A percentile compares a stretch with the other conserved stretches of the same genome.
Conservation (phyloP, 2,113 vertebrate genomes). For the Xyrauchen texanus region DNA sequence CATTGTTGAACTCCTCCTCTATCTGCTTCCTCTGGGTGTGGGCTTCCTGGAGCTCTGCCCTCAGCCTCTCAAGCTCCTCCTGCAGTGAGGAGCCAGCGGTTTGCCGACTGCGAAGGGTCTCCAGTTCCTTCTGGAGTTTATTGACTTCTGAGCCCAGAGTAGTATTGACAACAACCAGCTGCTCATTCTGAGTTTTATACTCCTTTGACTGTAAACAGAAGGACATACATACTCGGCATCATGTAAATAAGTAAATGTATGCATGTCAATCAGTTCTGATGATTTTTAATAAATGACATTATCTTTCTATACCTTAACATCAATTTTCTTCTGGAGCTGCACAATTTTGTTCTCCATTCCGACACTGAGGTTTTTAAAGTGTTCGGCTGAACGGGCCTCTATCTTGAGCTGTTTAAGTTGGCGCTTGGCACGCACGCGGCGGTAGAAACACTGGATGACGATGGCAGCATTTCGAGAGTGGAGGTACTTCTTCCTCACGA, state of each 20-base stretch:
- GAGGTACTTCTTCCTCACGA: slow-evolving; percentile 73
- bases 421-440: slow-evolving; percentile 77
- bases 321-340: slow-evolving; percentile 92
- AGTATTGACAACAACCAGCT: slow-evolving; percentile 66
- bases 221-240: not conserved
- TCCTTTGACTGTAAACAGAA: slow-evolving; percentile 80
- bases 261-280: not conserved
- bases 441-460: slow-evolving; percentile 84
- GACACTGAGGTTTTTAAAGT: slow-evolving; percentile 88
- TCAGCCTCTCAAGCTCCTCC: slow-evolving; percentile 79
- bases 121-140: slow-evolving; percentile 85
- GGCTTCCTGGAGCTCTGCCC: slow-evolving; percentile 76
- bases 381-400: slow-evolving; percentile 84
- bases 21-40: slow-evolving; percentile 70
- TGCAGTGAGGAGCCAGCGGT: slow-evolving; percentile 70
- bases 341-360: slow-evolving; percentile 99
- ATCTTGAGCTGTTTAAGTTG: slow-evolving; percentile 87
- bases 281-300: not conserved
- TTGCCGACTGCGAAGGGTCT: slow-evolving; percentile 65
- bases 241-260: not conserved
- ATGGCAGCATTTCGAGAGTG: slow-evolving; percentile 74
- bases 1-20: slow-evolving; percentile 78
- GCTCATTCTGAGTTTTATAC: slow-evolving; percentile 76
- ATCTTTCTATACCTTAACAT: slow-evolving; percentile 82
- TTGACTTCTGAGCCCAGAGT: slow-evolving; percentile 74